phyloP scores from a whole-genome alignment of 2,888 invertebrate genomes.

The Phyllotreta cruciferae region DNA sequence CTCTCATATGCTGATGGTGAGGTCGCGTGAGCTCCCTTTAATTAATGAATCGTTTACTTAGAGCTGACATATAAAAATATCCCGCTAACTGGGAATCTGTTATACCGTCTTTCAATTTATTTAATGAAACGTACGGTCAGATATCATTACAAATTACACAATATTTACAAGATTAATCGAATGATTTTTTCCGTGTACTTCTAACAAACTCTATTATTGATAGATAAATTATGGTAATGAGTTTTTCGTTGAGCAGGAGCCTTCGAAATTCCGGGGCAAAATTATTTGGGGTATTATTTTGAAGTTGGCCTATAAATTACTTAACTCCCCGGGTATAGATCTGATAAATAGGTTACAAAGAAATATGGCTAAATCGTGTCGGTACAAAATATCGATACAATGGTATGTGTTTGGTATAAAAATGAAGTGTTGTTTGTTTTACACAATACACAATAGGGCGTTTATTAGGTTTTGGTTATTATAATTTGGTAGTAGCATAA shows the following conservation, averaged over 20 bases:
- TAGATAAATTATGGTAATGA: neutral
- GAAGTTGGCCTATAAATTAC: conserved; percentile 8
- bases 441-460: conserved; percentile 1
- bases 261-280: neutral
- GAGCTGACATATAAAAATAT: conserved; percentile 35
- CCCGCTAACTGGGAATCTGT: conserved; percentile 6
- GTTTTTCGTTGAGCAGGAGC: neutral
- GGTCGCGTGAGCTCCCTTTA: conserved; percentile 48
- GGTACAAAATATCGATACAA: conserved; percentile 12
- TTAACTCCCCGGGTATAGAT: conserved; percentile 2
- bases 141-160: neutral
- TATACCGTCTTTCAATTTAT: conserved; percentile 1
- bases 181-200: too few relatives aligned
- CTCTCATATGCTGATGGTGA: conserved; percentile 49
- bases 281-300: conserved; percentile 1
- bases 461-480: conserved; percentile 10
- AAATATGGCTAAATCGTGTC: conserved; percentile 20
- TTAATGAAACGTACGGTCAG: conserved; percentile 2
- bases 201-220: too few relatives aligned
- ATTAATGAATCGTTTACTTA: conserved; percentile 48
- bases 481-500: neutral
- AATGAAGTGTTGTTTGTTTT: conserved; percentile 16
- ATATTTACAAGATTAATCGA: too few relatives aligned
- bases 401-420: conserved; percentile 13
- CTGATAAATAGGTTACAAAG: conserved; percentile 15